Conservation (phyloP, 2,797 vertebrate genomes). For the Anas bernieri region DNA sequence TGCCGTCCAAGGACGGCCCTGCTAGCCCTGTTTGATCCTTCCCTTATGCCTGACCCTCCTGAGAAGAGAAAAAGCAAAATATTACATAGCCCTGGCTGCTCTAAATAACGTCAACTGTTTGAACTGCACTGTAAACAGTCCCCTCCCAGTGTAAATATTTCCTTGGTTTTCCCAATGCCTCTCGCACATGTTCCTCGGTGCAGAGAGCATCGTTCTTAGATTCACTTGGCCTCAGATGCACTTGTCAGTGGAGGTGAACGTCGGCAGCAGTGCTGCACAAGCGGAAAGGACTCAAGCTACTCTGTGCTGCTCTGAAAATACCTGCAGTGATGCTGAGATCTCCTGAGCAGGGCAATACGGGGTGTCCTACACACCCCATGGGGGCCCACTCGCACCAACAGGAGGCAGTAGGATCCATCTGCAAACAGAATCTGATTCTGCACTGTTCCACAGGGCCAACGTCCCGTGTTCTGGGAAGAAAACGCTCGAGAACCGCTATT, state of each 20-base stretch:
- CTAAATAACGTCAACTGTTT: not conserved
- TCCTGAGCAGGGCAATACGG: accelerated
- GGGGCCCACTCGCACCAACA: accelerated
- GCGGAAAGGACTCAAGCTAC: not conserved
- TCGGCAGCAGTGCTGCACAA: not conserved
- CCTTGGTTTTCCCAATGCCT: slow-evolving; percentile 17
- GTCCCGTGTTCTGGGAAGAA: not conserved
- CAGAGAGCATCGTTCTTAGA: not conserved
- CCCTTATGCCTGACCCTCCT: not conserved
- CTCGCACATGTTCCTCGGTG: not conserved
- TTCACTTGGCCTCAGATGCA: slow-evolving; percentile 27
- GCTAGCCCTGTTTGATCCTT: not conserved
- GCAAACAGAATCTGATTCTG: not conserved
- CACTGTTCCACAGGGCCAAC: not conserved
- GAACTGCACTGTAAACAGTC: slow-evolving; percentile 30
- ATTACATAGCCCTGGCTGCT: not conserved
- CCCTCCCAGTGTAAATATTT: slow-evolving; percentile 45
- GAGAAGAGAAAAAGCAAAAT: slow-evolving; percentile 10
- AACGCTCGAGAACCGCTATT: not conserved
- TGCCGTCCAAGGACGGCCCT: not conserved
- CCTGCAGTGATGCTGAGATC: accelerated
- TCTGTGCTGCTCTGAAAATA: not conserved
- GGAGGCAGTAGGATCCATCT: not conserved
- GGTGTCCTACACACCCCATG: accelerated
- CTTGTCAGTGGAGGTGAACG: not conserved